Conservation (phyloP, 2,888 invertebrate species). For the Megamerina dolium region DNA sequence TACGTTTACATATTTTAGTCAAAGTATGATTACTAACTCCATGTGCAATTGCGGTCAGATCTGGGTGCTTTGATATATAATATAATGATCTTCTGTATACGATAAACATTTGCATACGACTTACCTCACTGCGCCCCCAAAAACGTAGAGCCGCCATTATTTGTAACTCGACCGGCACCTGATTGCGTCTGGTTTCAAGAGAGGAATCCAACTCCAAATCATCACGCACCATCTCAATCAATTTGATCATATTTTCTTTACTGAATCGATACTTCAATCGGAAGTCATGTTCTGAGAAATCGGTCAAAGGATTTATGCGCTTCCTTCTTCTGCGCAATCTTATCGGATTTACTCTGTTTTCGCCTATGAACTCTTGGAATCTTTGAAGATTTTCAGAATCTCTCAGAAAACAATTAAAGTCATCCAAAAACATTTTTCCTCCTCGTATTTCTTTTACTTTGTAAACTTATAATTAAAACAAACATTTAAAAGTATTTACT, state of each 20-base stretch:
- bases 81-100: too few species aligned
- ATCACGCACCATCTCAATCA: slow-evolving; percentile 38
- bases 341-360: too few species aligned
- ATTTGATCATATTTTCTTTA: slow-evolving; percentile 35
- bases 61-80: slow-evolving; percentile 27
- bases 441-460: too few species aligned
- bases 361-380: too few species aligned
- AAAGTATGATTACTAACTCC: slow-evolving; percentile 32
- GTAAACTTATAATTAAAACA: too few species aligned
- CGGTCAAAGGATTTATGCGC: slow-evolving; percentile 32
- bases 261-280: slow-evolving; percentile 33
- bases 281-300: slow-evolving; percentile 34
- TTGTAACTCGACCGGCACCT: slow-evolving; percentile 38
- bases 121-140: slow-evolving; percentile 38
- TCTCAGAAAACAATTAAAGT: too few species aligned
- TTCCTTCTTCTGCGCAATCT: slow-evolving; percentile 5
- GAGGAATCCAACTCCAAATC: slow-evolving; percentile 30
- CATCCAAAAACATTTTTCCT: too few species aligned
- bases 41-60: slow-evolving; percentile 32
- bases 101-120: too few species aligned
- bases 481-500: too few species aligned
- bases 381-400: too few species aligned
- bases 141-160: slow-evolving; percentile 34
- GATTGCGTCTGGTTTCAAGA: slow-evolving; percentile 20
- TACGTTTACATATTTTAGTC: slow-evolving; percentile 34